A percentile compares a stretch with the other conserved stretches of the same genome.
Conservation (phyloP, 2,888 invertebrate species). For the Stomorhina lunata region DNA sequence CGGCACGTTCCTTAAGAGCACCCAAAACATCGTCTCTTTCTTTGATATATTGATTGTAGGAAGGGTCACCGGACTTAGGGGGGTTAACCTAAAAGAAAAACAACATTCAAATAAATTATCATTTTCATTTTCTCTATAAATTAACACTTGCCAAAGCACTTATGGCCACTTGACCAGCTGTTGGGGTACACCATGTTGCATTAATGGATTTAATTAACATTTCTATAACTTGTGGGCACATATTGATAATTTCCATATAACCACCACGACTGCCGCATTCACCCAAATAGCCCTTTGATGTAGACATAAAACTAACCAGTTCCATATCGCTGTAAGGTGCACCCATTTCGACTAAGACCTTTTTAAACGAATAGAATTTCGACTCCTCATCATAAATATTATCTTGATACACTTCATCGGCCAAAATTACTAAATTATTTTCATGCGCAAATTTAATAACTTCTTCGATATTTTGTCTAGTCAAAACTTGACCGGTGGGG, state of each 20-base stretch:
- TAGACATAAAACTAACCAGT: slow-evolving; percentile 97
- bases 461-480: slow-evolving; percentile 92
- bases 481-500: slow-evolving; percentile 97
- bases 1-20: slow-evolving; percentile 88
- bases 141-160: slow-evolving; percentile 88
- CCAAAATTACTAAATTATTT: slow-evolving; percentile 91
- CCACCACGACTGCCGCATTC: slow-evolving; percentile 98
- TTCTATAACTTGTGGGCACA: slow-evolving; percentile 90
- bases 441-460: slow-evolving; percentile 95
- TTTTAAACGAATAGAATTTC: slow-evolving; percentile 96
- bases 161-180: slow-evolving; percentile 93
- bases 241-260: slow-evolving; percentile 94
- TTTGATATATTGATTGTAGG: slow-evolving; percentile 87
- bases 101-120: not conserved
- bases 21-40: slow-evolving; percentile 88
- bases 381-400: slow-evolving; percentile 95
- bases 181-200: slow-evolving; percentile 96
- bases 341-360: slow-evolving; percentile 94
- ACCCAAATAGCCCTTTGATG: slow-evolving; percentile 96
- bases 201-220: slow-evolving; percentile 94
- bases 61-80: slow-evolving; percentile 91
- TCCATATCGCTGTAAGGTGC: slow-evolving; percentile 91
- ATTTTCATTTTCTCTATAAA: too few relatives aligned
- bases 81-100: slow-evolving; percentile 85
- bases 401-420: slow-evolving; percentile 98